Base-by-base conservation (phyloP, 2,113 vertebrate genomes). In the Argyrosomus japonicus region DNA sequence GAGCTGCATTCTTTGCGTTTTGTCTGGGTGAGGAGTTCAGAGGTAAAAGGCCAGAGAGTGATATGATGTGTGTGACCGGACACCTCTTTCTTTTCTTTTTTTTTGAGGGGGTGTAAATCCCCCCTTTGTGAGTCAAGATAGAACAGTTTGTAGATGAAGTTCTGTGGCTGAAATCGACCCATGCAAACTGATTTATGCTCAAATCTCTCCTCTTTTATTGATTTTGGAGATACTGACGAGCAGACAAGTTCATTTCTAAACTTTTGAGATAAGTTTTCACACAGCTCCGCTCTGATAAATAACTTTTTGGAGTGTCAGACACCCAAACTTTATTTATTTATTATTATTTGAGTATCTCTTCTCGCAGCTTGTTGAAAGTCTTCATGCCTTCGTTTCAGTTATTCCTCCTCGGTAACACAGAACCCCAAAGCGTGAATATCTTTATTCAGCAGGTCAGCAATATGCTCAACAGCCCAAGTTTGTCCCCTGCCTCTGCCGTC, bases 1-100 rank as follows among this genome's bases (percentile, higher is more conserved):
- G 81, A 81, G 85, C 68, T n/a, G n/a, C 87, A 83, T 90, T 93
- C 87, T 85, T 81, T 68, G 50, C 62, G 67, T 79, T 79, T 11
- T 56, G 77, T 88, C 81, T 77, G 78, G 75, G 85, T 68, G 76
- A 82, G 73, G 75, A 77, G 85, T 83, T 90, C 83, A 85, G 72
- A 83, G 87, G 75, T 72, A 61, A 84, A 72, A 74, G 80, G 77
- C 60, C 70, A 71, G 25, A 62, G 58, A 76, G 75, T 68, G 79
- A 77, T 76, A 79, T 70, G 58, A 83, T 68, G 36, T 68, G 67
- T 77, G 60, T 50, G 60, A 68, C 10, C 32, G 5, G 5, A 25
- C 58, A 36, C 64, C 60, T 65, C 76, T 27, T 51, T 51, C 27
- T 79, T 23, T 58, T 70, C 13, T 7, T 7, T 7, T 36, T 36